Evolutionary conservation across 2,888 invertebrate genomes (phyloP), one percentile per base, ranked within the genome.

Genomic region (Agrilus mali): DNA sequence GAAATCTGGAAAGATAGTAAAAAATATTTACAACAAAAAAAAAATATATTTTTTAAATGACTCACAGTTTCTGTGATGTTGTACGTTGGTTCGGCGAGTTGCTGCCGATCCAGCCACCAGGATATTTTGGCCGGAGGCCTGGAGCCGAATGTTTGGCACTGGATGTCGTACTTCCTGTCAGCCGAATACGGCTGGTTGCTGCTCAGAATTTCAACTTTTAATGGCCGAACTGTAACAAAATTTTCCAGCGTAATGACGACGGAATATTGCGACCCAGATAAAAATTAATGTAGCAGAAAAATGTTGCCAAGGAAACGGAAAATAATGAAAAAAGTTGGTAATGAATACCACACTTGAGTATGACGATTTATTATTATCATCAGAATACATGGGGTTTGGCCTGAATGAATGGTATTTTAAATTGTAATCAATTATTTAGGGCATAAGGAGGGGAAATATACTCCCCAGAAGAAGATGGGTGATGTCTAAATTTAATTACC

Each of bases 171-270:
- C 59, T 79, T 78, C 57, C 86, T 75, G 49, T 84, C 86, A 0
- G 89, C 87, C 32, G 89, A 86, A 47, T 92, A 71, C 0, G 89
- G 87, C 56, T 86, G 84, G 59, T 86, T 85, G 60, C 83, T 79
- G 53, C 80, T 80, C 49, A 86, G 63, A 53, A 90, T 86, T 61
- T 82, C 81, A 50, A 88, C 88, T 45, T 76, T 70, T 40, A 89
- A 64, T 7, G 92, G 90, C 43, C 82, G 80, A 63, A 92, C 90
- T 92, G 74, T 20, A 71, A 73, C 51, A 55, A 55, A 60, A 54
- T 51, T 50, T 55, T 20, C 15, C 4, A 38, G 31, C 38, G 15
- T 38, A 27, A 27, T 27, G 27, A 27, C 27, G 27, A 27, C 27
- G 27, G 5, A 27, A 27, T 27, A 27, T 8, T 10, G 10, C 27